Conservation (phyloP, 2,797 vertebrate species). For the Sarcoramphus papa region DNA sequence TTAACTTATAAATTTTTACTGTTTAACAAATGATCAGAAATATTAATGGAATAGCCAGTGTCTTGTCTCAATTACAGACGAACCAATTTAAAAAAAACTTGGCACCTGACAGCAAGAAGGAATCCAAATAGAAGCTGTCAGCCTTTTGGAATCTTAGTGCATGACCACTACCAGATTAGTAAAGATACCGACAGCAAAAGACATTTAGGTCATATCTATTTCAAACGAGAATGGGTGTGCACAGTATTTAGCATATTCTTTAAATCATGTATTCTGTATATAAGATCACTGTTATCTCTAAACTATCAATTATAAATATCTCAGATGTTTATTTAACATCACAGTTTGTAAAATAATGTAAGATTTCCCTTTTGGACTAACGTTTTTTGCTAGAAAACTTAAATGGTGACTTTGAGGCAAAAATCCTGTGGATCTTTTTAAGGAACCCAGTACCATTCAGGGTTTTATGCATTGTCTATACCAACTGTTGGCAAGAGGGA, state of each 20-base stretch:
- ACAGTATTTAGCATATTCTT: background rate
- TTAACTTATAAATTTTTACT: background rate
- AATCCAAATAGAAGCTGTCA: constrained; percentile 59
- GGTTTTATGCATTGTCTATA: background rate
- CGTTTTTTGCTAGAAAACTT: background rate
- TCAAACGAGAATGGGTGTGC: background rate
- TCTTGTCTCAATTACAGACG: constrained; percentile 30
- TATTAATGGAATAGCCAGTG: background rate
- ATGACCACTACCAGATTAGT: constrained; percentile 52
- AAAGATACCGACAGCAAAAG: constrained; percentile 23
- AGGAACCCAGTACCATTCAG: background rate
- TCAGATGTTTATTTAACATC: background rate
- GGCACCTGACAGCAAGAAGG: constrained; percentile 34
- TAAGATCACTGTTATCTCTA: background rate
- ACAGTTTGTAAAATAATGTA: background rate
- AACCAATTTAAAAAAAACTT: constrained; percentile 21
- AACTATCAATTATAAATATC: background rate
- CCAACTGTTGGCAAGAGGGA: background rate
- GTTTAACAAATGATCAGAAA: background rate
- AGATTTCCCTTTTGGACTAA: background rate
- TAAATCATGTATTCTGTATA: background rate
- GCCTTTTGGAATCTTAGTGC: constrained; percentile 55
- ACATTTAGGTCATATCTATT: constrained; percentile 40
- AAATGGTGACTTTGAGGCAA: background rate
- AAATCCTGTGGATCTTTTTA: background rate